phyloP scores from a whole-genome alignment of 2,888 invertebrate species.

The Apotomis turbidana region DNA sequence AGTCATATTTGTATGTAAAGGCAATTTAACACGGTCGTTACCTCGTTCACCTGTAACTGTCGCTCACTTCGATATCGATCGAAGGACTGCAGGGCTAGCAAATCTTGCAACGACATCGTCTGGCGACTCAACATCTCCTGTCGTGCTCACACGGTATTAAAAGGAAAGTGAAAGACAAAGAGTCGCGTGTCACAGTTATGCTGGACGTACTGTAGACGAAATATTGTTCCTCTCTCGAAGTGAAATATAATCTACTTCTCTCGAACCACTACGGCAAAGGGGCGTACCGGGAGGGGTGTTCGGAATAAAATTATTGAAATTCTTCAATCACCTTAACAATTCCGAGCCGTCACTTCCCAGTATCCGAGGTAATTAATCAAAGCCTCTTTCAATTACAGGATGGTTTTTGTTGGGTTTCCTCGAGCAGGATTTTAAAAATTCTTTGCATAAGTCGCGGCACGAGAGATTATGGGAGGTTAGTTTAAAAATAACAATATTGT shows the following conservation, averaged over 20 bases:
- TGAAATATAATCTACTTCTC: slow-evolving; percentile 6
- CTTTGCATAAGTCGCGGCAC: background rate
- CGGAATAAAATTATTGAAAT: slow-evolving; percentile 39
- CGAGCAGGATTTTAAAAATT: background rate
- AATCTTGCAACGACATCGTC: no score
- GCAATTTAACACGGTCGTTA: no score
- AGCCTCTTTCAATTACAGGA: slow-evolving; percentile 32
- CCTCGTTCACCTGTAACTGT: no score
- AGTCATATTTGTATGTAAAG: no score
- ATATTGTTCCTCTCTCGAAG: background rate
- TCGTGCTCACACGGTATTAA: no score
- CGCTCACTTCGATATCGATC: no score
- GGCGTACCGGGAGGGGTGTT: slow-evolving; percentile 3
- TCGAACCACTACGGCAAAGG: background rate
- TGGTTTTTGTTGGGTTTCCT: slow-evolving; percentile 24
- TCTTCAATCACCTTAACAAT: slow-evolving; percentile 37
- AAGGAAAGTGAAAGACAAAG: no score
- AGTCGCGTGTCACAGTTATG: no score
- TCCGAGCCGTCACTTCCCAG: slow-evolving; percentile 33
- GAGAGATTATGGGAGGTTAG: background rate
- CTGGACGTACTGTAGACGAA: no score
- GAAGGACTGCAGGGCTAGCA: no score
- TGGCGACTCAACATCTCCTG: no score
- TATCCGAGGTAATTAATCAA: slow-evolving; percentile 35
- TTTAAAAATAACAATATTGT: no score